Conservation (phyloP, 2,113 vertebrate genomes). For the Saccopteryx leptura region DNA sequence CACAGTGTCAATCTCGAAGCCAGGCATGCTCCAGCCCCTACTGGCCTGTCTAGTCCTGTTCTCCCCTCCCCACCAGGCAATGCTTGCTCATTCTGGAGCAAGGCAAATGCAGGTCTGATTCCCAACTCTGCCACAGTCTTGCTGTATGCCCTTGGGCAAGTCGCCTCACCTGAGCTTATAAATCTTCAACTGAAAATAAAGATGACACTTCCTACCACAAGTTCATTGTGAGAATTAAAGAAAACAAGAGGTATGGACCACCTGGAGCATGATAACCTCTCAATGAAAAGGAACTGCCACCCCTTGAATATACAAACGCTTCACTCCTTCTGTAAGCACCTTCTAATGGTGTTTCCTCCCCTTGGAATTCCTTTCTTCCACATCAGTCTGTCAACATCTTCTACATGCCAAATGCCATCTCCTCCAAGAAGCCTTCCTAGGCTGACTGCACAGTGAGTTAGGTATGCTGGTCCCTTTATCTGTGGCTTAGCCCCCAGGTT, state of each 20-base stretch:
- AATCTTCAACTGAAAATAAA: constrained; percentile 18
- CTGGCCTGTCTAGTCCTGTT: background rate
- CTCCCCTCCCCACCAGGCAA: background rate
- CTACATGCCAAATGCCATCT: background rate
- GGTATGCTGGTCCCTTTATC: background rate
- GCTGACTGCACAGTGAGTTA: background rate
- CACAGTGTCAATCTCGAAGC: background rate
- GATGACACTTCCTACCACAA: background rate
- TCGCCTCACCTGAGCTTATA: constrained; percentile 29
- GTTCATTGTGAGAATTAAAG: background rate
- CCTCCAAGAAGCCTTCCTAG: constrained; percentile 64
- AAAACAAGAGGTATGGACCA: background rate
- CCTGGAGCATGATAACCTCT: background rate
- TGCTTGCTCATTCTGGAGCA: background rate
- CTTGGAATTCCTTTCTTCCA: background rate
- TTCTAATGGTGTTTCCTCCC: background rate
- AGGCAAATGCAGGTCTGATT: background rate
- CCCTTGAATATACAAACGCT: background rate
- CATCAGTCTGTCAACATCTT: background rate
- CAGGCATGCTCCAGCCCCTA: background rate
- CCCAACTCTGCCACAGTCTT: background rate
- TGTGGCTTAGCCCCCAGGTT: background rate
- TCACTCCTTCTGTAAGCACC: background rate
- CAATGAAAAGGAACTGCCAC: background rate
- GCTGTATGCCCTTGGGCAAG: constrained; percentile 7